phyloP scores from a whole-genome alignment of 2,888 invertebrate species.

The Campoplex capitator region DNA sequence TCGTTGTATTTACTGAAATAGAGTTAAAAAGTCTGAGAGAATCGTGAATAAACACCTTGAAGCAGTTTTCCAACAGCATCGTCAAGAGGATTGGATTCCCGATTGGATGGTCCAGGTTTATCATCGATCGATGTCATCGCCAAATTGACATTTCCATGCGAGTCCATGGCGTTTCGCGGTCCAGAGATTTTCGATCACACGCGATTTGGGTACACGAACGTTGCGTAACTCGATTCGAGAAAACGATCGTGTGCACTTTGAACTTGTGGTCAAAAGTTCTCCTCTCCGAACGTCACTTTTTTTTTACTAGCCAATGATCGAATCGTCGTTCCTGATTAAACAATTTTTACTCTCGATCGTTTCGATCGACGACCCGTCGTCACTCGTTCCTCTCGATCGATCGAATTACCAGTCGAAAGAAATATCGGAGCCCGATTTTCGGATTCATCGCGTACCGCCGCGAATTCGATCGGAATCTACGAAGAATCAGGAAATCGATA shows the following conservation, averaged over 20 bases:
- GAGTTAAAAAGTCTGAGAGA: not conserved
- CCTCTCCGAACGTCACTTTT: not conserved
- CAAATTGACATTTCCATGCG: conserved; percentile 47
- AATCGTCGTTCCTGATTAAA: not conserved
- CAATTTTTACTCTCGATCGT: not conserved
- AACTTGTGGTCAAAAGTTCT: not conserved
- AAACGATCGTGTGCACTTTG: not conserved
- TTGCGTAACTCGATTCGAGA: not conserved
- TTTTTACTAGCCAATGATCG: not conserved
- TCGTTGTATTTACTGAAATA: no score
- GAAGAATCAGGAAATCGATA: not conserved
- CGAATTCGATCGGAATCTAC: not conserved
- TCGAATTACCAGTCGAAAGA: not conserved
- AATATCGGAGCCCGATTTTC: not conserved
- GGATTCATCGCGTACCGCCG: not conserved
- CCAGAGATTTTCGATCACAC: not conserved
- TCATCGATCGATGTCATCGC: conserved; percentile 34
- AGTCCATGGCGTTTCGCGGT: conserved; percentile 65
- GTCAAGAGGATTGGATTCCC: conserved; percentile 77
- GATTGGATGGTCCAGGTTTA: conserved; percentile 73
- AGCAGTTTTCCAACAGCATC: conserved; percentile 83
- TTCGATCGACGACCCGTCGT: no score
- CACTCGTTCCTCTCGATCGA: not conserved
- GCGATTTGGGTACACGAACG: not conserved
- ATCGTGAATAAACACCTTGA: conserved; percentile 76